Evolutionary conservation across 2,888 invertebrate species (phyloP).

Genomic region (Erebia palarica): DNA sequence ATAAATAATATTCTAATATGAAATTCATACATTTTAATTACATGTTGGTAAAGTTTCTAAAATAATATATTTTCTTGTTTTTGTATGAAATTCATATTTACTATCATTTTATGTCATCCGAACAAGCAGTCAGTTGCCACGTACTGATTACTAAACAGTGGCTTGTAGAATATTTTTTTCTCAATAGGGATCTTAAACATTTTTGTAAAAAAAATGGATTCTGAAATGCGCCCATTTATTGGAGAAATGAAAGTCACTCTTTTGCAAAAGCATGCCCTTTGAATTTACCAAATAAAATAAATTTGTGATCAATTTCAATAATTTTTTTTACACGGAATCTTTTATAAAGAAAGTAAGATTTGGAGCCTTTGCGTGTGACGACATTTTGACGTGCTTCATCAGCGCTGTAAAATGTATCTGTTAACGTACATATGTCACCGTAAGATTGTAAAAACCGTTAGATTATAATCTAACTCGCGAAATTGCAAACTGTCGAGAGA

Average conservation of each 20-base stretch:
- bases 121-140: constrained; percentile 19
- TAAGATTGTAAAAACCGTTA: no score
- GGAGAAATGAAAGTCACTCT: constrained; percentile 14
- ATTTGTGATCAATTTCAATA: background rate
- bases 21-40: constrained; percentile 26
- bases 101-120: background rate
- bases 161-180: constrained; percentile 19
- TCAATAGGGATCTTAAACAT: background rate
- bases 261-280: background rate
- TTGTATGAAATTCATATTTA: constrained; percentile 15
- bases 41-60: background rate
- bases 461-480: no score
- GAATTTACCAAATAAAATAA: background rate
- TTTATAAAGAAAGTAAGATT: background rate
- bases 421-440: background rate
- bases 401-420: background rate
- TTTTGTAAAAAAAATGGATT: constrained; percentile 6
- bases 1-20: constrained; percentile 11
- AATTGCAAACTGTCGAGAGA: no score
- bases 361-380: background rate
- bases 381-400: background rate
- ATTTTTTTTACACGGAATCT: background rate
- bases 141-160: constrained; percentile 17
- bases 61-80: background rate
- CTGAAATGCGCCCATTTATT: background rate